A percentile compares a stretch with the other conserved stretches of the same genome.
These are phyloP conservation scores for Diglossa cyanea DNA, from an alignment of 2,797 vertebrate genomes.

Conservation along the genomic window DNA sequence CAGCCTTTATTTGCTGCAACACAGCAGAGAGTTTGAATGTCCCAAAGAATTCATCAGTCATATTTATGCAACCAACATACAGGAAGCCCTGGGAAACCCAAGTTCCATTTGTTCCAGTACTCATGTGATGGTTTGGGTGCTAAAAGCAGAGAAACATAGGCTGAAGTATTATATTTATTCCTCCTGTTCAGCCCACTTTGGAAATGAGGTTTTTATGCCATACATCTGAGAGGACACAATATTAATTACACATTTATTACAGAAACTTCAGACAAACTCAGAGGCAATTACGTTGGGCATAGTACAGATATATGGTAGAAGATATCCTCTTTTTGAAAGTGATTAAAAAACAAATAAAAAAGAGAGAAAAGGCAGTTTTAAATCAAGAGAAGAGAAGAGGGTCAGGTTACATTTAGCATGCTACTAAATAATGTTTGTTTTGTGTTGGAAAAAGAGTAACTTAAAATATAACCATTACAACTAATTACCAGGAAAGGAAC, in stretches of 20 bases:
- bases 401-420: fast-evolving
- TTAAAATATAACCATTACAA: not conserved
- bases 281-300: not conserved
- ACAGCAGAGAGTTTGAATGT: not conserved
- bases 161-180: not conserved
- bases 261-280: not conserved
- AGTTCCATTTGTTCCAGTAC: not conserved
- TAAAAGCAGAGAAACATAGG: not conserved
- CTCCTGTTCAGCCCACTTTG: not conserved
- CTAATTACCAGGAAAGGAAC: not conserved
- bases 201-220: not conserved
- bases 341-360: not conserved
- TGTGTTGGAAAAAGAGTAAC: not conserved
- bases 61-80: not conserved
- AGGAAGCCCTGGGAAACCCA: fast-evolving
- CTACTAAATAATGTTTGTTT: not conserved
- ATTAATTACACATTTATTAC: not conserved
- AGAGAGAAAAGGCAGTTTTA: not conserved
- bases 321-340: not conserved
- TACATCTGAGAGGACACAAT: not conserved
- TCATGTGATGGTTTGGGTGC: not conserved
- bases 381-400: not conserved
- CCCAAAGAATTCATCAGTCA: not conserved
- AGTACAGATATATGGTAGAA: not conserved
- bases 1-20: not conserved